Evolutionary conservation across 2,797 vertebrate genomes (phyloP).

Genomic region (Oceanodroma leucorhoa): DNA sequence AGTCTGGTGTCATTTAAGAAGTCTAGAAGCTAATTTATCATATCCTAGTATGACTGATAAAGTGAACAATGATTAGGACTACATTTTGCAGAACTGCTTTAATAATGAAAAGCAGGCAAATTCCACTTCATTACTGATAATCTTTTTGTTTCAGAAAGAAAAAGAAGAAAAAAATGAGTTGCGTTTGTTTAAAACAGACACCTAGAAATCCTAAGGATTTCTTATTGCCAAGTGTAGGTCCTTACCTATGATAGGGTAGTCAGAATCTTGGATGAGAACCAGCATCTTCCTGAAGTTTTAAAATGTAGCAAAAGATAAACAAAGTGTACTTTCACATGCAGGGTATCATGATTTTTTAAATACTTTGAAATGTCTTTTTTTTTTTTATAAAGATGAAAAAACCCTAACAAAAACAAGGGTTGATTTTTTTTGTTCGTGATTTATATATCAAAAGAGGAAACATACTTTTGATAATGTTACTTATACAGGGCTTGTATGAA

Average conservation of each 20-base stretch:
- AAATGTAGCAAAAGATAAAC: neutral
- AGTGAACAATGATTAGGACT: neutral
- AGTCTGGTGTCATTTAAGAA: neutral
- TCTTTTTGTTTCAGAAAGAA: neutral
- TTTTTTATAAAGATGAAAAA: neutral
- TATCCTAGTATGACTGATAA: neutral
- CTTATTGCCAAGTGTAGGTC: neutral
- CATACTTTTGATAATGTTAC: neutral
- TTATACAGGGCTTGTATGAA: neutral
- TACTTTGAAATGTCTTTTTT: neutral
- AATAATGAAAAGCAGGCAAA: neutral
- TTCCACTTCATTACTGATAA: neutral
- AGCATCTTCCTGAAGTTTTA: neutral
- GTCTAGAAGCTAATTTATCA: neutral
- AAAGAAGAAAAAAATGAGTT: neutral
- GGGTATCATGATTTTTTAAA: neutral
- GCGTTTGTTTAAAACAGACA: neutral
- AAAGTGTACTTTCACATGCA: neutral
- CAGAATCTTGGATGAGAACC: neutral
- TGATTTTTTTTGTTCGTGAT: neutral
- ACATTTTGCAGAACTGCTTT: neutral
- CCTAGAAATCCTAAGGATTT: neutral
- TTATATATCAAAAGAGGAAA: neutral
- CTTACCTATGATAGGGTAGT: neutral
- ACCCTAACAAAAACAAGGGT: rapidly evolving